Evolutionary conservation across 2,888 invertebrate species (phyloP).

Genomic region (Chydorus sphaericus): DNA sequence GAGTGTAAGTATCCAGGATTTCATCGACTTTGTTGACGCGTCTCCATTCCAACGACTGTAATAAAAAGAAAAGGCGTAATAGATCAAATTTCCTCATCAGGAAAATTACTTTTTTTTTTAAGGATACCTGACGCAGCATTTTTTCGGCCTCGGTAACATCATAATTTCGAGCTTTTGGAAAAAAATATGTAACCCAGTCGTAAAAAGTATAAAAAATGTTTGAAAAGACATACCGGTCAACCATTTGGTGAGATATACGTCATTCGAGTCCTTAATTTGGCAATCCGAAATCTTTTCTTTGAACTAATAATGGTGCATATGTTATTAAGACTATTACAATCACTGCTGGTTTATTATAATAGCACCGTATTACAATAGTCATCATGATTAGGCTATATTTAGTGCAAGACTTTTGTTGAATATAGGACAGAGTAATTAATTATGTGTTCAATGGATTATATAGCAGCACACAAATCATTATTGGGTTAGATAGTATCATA

Average conservation of each 20-base stretch:
- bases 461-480: too few species aligned
- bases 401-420: too few species aligned
- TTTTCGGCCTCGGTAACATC: constrained; percentile 74
- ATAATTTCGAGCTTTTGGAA: constrained; percentile 66
- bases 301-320: constrained; percentile 51
- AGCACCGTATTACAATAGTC: too few species aligned
- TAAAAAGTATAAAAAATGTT: background rate
- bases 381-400: too few species aligned
- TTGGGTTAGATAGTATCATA: too few species aligned
- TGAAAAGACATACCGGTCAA: constrained; percentile 45
- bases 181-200: constrained; percentile 14
- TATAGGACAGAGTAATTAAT: too few species aligned
- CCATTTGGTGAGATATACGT: constrained; percentile 65
- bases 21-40: constrained; percentile 57
- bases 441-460: too few species aligned
- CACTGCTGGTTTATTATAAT: too few species aligned
- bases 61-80: background rate
- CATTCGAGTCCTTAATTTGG: constrained; percentile 55
- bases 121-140: constrained; percentile 71
- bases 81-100: constrained; percentile 20
- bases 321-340: too few species aligned
- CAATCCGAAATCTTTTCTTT: constrained; percentile 51
- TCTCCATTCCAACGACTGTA: constrained; percentile 54
- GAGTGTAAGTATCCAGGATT: constrained; percentile 18
- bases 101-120: background rate